phyloP scores from a whole-genome alignment of 1,140 invertebrate genomes.

The Cyclargus thomasi region DNA sequence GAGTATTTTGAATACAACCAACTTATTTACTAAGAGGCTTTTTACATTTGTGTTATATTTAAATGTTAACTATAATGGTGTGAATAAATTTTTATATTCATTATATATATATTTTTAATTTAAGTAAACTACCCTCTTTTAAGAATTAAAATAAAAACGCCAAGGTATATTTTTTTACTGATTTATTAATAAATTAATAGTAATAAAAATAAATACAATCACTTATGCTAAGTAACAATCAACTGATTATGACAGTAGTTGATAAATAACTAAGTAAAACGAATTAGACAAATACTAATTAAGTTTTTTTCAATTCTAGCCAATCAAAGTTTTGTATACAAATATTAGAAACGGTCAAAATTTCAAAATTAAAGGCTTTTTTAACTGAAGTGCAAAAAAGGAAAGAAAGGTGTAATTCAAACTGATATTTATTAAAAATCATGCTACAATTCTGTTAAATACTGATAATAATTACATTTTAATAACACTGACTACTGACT shows the following conservation, averaged over 20 bases:
- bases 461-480: too few species aligned
- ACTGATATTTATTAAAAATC: too few species aligned
- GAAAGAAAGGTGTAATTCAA: too few species aligned
- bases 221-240: background rate
- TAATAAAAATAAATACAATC: conserved; percentile 11
- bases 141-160: background rate
- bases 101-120: background rate
- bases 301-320: background rate
- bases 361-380: background rate
- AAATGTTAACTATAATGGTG: background rate
- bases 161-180: background rate
- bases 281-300: background rate
- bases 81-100: background rate
- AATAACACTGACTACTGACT: too few species aligned
- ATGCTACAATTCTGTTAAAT: too few species aligned
- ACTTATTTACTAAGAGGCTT: background rate
- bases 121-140: background rate
- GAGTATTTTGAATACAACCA: too few species aligned
- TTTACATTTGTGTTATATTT: background rate
- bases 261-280: background rate
- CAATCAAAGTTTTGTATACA: background rate
- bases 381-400: background rate
- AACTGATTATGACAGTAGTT: background rate
- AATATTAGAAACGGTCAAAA: background rate
- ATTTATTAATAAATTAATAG: background rate